Conservation (phyloP, 2,888 invertebrate species). For the Deroplatys truncata region DNA sequence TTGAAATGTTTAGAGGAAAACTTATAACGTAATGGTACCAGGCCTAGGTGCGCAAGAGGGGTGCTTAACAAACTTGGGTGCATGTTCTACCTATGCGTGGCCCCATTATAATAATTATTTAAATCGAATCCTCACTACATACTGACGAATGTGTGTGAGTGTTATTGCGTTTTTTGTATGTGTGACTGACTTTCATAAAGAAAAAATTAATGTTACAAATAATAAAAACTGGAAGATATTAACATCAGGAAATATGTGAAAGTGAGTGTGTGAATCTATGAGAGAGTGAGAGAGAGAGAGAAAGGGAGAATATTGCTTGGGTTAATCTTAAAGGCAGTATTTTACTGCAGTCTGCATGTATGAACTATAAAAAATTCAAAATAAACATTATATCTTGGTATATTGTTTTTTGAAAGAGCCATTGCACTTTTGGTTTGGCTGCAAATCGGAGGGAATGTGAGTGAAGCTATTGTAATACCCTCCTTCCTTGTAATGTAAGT, state of each 20-base stretch:
- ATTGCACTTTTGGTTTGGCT: background rate
- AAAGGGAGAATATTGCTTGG: background rate
- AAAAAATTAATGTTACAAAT: background rate
- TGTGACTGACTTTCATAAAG: background rate
- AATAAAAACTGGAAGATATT: background rate
- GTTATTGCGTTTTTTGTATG: background rate
- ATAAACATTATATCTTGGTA: background rate
- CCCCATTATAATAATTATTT: background rate
- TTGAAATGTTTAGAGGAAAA: background rate
- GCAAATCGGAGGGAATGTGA: background rate
- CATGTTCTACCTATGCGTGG: background rate
- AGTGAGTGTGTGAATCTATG: background rate
- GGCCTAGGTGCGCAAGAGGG: conserved; percentile 6
- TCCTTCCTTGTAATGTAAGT: background rate
- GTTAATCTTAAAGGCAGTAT: background rate
- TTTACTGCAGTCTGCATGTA: background rate
- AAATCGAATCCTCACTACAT: conserved; percentile 1
- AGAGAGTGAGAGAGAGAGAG: background rate
- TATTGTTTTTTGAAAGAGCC: background rate
- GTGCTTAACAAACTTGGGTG: background rate
- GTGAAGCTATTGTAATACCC: background rate
- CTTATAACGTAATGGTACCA: conserved; percentile 1
- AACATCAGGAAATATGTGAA: background rate
- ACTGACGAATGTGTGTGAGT: background rate
- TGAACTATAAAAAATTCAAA: background rate